Base-by-base conservation (phyloP, 2,113 vertebrate species). In the Larimichthys crocea region DNA sequence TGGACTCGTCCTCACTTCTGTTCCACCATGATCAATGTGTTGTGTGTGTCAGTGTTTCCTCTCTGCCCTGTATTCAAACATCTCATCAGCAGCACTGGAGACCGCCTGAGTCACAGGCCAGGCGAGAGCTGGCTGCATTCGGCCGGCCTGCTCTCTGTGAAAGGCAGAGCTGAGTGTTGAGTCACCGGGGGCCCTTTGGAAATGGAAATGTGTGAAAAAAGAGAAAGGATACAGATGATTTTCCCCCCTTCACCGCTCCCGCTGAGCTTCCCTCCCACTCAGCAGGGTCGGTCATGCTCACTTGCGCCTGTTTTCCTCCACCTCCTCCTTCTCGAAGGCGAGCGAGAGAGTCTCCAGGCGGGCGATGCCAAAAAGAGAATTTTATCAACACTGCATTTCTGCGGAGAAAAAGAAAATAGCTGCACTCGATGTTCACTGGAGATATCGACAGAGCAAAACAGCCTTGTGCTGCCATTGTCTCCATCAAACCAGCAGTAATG, bases 181-280 rank as follows among this genome's bases (percentile, higher is more conserved):
- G 53, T 53, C 74, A 7, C 80, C 2, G 12, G 85, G 79, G 85
- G 57, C 3, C n/a, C 72, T 53, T 82, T 59, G 1, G 10, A 73
- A 84, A 77, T 90, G 79, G 75, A 89, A 89, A 90, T 85, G 60
- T 84, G 57, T 79, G 49, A 44, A 80, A 81, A 44, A 73, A 3
- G 68, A 46, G 56, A 69, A 78, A 55, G 84, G 69, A 80, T 79
- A 59, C 60, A 50, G 74, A 70, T 82, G 71, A 82, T 78, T 71
- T 74, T 19, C 20, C 59, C 19, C 42, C 70, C 50, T 20, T 61
- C 17, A 2, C 10, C 46, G 20, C 49, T 72, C 88, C 57, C 19
- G 79, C 81, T 69, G 80, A 68, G 73, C 73, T 11, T 26, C 64
- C 53, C 80, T 89, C 85, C 85, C 65, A 63, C 80, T 79, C 75